phyloP scores from a whole-genome alignment of 2,888 invertebrate genomes.

The Pristionchus japonicus region DNA sequence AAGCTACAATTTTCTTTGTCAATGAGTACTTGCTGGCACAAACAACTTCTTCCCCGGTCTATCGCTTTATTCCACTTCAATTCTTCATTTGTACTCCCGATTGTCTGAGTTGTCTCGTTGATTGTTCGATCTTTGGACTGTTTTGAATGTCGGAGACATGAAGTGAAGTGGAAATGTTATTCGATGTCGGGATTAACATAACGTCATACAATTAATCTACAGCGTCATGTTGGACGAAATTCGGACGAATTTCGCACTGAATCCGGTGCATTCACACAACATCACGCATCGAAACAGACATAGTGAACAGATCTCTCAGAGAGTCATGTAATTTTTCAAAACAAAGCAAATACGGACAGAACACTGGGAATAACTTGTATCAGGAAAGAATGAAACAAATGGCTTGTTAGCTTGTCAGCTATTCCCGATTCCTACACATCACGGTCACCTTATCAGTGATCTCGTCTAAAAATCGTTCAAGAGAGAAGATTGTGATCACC shows the following conservation, averaged over 20 bases:
- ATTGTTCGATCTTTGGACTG: neutral
- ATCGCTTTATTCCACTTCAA: neutral
- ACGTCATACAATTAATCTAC: neutral
- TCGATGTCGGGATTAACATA: neutral
- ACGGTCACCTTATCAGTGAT: neutral
- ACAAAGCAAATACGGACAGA: too few relatives aligned
- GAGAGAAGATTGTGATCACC: neutral
- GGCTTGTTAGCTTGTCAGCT: too few relatives aligned
- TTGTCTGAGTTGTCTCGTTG: neutral
- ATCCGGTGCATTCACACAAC: too few relatives aligned
- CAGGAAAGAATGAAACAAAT: too few relatives aligned
- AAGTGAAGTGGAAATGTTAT: neutral
- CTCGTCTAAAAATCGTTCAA: neutral
- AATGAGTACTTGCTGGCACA: neutral
- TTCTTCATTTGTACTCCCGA: neutral
- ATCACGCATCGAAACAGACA: too few relatives aligned
- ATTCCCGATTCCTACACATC: too few relatives aligned
- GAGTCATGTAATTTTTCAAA: too few relatives aligned
- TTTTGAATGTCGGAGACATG: neutral
- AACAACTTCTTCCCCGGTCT: neutral
- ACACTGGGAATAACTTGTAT: too few relatives aligned
- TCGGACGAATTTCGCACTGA: neutral
- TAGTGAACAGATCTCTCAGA: too few relatives aligned
- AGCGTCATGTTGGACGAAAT: neutral
- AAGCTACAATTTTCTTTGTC: neutral